phyloP scores from a whole-genome alignment of 2,888 invertebrate genomes.

The Galerucella calmariensis region DNA sequence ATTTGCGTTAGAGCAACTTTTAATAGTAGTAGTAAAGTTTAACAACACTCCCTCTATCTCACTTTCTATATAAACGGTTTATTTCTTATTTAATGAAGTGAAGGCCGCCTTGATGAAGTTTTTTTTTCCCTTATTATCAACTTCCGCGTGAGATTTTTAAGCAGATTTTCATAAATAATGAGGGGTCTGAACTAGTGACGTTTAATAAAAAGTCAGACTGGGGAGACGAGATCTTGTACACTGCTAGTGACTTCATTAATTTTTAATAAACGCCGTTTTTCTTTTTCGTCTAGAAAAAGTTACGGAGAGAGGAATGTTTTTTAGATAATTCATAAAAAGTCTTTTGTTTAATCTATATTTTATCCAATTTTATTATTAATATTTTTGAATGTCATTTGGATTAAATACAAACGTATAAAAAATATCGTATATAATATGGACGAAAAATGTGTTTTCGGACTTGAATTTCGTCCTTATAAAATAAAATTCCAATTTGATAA shows the following conservation, averaged over 20 bases:
- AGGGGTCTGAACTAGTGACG: constrained; percentile 35
- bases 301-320: not conserved
- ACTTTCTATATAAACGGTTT: constrained; percentile 22
- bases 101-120: constrained; percentile 21
- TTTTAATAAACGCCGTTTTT: constrained; percentile 22
- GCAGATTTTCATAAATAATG: constrained; percentile 41
- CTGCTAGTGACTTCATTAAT: constrained; percentile 27
- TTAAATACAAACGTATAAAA: too few species aligned
- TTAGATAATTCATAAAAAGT: not conserved
- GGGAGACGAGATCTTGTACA: constrained; percentile 7
- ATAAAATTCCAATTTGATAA: too few species aligned
- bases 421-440: too few species aligned
- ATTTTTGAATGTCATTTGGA: too few species aligned
- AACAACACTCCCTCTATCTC: not conserved
- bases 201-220: constrained; percentile 35
- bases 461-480: too few species aligned
- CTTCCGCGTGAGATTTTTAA: constrained; percentile 34
- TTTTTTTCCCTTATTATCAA: constrained; percentile 36
- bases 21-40: constrained; percentile 24
- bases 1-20: constrained; percentile 10
- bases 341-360: not conserved
- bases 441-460: too few species aligned
- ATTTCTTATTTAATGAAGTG: constrained; percentile 41
- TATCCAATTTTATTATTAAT: too few species aligned
- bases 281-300: not conserved